Base-by-base conservation (phyloP, 2,888 invertebrate genomes). In the Sphaerophoria rueppellii region DNA sequence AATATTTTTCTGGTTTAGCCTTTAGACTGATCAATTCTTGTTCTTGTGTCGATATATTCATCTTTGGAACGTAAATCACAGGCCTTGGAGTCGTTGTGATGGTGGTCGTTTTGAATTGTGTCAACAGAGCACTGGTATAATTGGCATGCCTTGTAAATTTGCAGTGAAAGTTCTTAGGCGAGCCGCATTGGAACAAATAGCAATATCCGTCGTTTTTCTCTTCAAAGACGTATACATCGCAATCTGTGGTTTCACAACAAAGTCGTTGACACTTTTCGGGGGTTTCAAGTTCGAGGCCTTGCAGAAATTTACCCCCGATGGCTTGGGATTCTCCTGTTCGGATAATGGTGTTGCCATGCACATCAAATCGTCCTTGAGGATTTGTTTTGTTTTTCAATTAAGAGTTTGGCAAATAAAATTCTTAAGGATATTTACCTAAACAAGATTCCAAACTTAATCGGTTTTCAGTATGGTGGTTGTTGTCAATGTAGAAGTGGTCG, bases 191-290 rank as follows among this genome's bases (percentile, higher is more conserved):
- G 92, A 98, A 98, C 87, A 98, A 93, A 91, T 98, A 98, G 91
- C 98, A 98, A 90, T 97, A 96, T 82, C 97, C 97, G 4, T 96
- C 91, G 4, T 89, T 89, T 95, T 97, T 98, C 90, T 98, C 96
- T 91, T 98, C 98, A 90, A 96, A 98, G 87, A 98, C 96, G 91
- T 97, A 98, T 34, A 98, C 97, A 92, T 98, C 97, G 91, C 98
- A 98, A 83, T 94, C 92, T 65, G 95, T 95, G 4, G 97, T 97
- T 91, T 96, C 95, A 92, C 98, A 98, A 92, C 98, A 98, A 86
- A 97, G 94, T 69, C 95, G 94, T 89, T 97, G 93, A 90, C 98
- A 98, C 90, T 97, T 97, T 88, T 95, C 94, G 87, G 96, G 94
- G 70, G 96, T 94, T 88, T 95, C 95, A 89, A 97, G 93, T 91